phyloP scores from a whole-genome alignment of 2,888 invertebrate genomes.

The Psococerastis gibbosa region DNA sequence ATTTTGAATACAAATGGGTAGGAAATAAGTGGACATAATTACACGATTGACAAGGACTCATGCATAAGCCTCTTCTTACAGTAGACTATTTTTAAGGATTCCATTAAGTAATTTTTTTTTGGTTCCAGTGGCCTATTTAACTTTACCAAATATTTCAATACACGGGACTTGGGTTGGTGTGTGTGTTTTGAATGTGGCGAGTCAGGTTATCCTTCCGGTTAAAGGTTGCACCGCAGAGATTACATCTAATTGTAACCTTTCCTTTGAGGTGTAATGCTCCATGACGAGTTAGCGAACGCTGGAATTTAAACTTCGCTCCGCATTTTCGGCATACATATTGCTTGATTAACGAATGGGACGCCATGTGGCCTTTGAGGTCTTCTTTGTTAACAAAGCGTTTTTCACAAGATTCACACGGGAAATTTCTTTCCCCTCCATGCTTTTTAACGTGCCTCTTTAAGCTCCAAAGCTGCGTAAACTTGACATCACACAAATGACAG shows the following conservation, averaged over 20 bases:
- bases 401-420: neutral
- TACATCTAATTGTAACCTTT: neutral
- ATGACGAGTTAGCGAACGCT: neutral
- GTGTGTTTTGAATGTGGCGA: constrained; percentile 56
- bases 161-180: too few species aligned
- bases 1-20: too few species aligned
- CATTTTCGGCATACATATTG: neutral
- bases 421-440: constrained; percentile 3
- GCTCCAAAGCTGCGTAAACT: neutral
- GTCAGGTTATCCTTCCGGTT: constrained; percentile 59
- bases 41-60: neutral
- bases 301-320: neutral
- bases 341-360: neutral
- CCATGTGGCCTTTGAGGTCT: neutral
- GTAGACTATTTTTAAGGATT: neutral
- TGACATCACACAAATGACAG: neutral
- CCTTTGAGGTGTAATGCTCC: neutral
- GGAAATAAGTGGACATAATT: too few species aligned
- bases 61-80: neutral
- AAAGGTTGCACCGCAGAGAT: constrained; percentile 42
- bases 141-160: too few species aligned
- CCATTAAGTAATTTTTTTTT: too few species aligned
- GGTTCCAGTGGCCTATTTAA: too few species aligned
- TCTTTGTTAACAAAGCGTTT: neutral
- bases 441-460: neutral